Evolutionary conservation across 2,888 invertebrate genomes (phyloP).

Genomic region (Idaea biselata): DNA sequence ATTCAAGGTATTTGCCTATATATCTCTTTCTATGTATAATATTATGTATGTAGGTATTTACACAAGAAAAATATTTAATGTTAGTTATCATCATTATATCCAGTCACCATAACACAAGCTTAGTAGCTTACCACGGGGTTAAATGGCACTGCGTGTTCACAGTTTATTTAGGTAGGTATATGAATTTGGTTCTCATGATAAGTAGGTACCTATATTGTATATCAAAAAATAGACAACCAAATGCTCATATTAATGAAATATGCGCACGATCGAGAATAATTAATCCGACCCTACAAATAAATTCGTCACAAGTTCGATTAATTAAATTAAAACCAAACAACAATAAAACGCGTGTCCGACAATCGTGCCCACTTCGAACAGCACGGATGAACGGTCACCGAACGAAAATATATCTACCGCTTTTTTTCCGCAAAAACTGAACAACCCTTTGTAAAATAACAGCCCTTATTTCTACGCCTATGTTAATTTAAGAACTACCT

Average conservation of each 20-base stretch:
- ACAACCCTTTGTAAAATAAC: slow-evolving; percentile 19
- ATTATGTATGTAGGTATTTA: too few species aligned
- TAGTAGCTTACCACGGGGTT: too few species aligned
- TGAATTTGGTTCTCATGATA: background rate
- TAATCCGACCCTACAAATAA: slow-evolving; percentile 27
- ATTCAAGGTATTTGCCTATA: too few species aligned
- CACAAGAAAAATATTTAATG: too few species aligned
- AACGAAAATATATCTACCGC: slow-evolving; percentile 43
- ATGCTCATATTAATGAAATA: slow-evolving; percentile 4
- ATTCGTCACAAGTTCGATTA: slow-evolving; percentile 56
- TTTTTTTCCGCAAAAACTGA: slow-evolving; percentile 46
- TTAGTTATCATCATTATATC: too few species aligned
- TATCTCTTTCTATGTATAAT: too few species aligned
- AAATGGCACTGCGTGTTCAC: too few species aligned
- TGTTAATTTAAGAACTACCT: too few species aligned
- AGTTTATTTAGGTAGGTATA: too few species aligned
- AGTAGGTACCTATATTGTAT: background rate
- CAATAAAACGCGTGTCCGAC: slow-evolving; percentile 63
- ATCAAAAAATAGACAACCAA: slow-evolving; percentile 5
- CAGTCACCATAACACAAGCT: too few species aligned
- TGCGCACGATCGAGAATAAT: slow-evolving; percentile 22
- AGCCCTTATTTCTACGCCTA: background rate
- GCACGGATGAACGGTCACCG: slow-evolving; percentile 56
- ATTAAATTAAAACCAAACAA: slow-evolving; percentile 72
- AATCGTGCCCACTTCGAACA: slow-evolving; percentile 58